Evolutionary conservation across 2,113 vertebrate genomes (phyloP).

Genomic region (Hemibagrus wyckioides): DNA sequence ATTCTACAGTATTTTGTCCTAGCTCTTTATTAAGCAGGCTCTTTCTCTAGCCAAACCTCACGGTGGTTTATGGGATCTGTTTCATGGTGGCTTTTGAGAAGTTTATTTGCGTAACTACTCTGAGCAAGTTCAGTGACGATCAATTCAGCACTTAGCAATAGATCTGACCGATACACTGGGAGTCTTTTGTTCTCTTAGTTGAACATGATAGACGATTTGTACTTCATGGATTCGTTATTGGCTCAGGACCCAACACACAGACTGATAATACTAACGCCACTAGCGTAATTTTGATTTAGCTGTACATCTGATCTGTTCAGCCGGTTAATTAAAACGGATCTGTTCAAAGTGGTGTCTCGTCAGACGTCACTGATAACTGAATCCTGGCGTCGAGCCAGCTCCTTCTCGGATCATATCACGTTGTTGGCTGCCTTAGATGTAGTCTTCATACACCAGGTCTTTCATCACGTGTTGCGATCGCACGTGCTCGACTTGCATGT

Average conservation of each 20-base stretch:
- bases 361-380: not conserved
- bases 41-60: not conserved
- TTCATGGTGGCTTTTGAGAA: not conserved
- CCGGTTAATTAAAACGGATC: not conserved
- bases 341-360: not conserved
- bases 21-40: not conserved
- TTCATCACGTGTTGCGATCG: not conserved
- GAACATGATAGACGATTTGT: not conserved
- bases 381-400: not conserved
- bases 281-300: too few species aligned
- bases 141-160: not conserved
- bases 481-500: too few species aligned
- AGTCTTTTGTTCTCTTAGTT: not conserved
- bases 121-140: too few species aligned
- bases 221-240: not conserved
- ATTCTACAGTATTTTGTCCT: not conserved
- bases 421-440: not conserved
- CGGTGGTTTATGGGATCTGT: not conserved
- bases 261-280: not conserved
- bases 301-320: not conserved
- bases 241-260: not conserved
- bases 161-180: not conserved
- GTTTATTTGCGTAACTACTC: not conserved
- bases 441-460: not conserved
- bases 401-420: not conserved